These are phyloP conservation scores for Promerops cafer DNA, from an alignment of 2,113 vertebrate genomes.

Conservation along the genomic window DNA sequence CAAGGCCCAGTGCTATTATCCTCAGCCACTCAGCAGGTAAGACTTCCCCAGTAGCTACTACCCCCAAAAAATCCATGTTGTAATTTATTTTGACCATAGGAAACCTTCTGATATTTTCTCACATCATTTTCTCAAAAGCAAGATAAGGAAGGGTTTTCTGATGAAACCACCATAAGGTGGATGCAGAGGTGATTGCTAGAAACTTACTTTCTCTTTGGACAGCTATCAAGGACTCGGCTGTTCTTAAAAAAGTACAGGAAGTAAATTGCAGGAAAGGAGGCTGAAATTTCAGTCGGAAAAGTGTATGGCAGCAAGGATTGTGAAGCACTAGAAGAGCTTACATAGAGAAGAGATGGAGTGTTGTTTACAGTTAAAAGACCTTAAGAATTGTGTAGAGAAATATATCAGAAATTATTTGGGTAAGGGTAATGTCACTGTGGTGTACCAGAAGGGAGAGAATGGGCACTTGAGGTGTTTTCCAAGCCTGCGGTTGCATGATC, in stretches of 20 bases:
- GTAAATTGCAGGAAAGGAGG: background rate
- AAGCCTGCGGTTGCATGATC: background rate
- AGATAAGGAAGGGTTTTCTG: background rate
- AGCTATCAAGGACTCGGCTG: background rate
- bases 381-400: background rate
- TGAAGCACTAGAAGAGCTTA: background rate
- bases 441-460: background rate
- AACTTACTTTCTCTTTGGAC: background rate
- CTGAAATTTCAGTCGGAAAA: background rate
- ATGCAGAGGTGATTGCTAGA: background rate
- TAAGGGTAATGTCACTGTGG: accelerated
- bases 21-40: background rate
- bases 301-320: background rate
- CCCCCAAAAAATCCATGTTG: background rate
- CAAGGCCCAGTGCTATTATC: background rate
- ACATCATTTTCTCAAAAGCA: background rate
- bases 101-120: background rate
- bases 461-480: background rate
- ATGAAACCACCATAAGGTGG: background rate
- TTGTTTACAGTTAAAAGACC: background rate
- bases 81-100: background rate
- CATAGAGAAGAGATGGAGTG: background rate
- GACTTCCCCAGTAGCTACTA: background rate
- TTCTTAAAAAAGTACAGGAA: background rate
- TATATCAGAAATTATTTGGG: background rate